Evolutionary conservation across 1,140 invertebrate genomes (phyloP).

Genomic region (Goniozus legneri): DNA sequence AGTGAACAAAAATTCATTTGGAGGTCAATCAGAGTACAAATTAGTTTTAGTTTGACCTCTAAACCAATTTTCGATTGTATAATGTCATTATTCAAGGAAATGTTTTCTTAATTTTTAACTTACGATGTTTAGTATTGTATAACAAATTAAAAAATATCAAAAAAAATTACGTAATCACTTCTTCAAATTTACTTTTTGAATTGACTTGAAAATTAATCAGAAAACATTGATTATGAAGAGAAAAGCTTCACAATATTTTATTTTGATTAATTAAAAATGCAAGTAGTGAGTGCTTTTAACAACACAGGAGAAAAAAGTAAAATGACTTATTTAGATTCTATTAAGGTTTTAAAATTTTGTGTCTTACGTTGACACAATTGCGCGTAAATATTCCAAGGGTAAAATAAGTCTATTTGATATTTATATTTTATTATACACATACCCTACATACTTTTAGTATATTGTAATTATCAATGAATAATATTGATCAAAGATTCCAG

Average conservation of each 20-base stretch:
- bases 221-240: too few species aligned
- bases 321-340: constrained; percentile 23
- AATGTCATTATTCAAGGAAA: too few species aligned
- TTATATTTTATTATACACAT: constrained; percentile 51
- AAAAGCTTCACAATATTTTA: too few species aligned
- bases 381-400: constrained; percentile 33
- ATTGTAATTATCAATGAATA: constrained; percentile 39
- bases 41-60: constrained; percentile 49
- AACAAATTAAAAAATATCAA: too few species aligned
- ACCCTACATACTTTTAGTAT: constrained; percentile 41
- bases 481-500: constrained; percentile 17
- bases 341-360: constrained; percentile 24
- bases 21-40: constrained; percentile 50
- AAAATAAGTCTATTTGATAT: constrained; percentile 43
- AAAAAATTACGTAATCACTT: too few species aligned
- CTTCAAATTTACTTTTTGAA: too few species aligned
- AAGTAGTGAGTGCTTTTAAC: background rate
- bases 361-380: constrained; percentile 21
- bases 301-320: background rate
- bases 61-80: constrained; percentile 42
- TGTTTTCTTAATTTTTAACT: too few species aligned
- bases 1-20: constrained; percentile 43
- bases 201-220: too few species aligned
- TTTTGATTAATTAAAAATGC: background rate
- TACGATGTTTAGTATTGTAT: too few species aligned